These are phyloP conservation scores for Rhimphoctona megacephalus DNA, from an alignment of 2,888 invertebrate genomes.

Conservation along the genomic window DNA sequence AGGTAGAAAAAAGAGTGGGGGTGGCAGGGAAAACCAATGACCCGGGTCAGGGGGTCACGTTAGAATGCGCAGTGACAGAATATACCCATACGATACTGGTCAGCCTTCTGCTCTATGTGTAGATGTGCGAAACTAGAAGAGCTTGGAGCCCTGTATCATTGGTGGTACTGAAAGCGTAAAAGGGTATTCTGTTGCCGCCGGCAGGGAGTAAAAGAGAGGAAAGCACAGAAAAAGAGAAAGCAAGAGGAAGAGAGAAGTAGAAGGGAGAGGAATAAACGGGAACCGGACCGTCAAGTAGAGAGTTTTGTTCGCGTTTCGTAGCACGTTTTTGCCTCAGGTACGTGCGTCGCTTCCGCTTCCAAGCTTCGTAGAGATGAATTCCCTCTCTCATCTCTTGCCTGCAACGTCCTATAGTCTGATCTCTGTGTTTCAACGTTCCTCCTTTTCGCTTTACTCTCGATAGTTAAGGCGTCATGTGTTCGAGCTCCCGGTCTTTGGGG, in stretches of 20 bases:
- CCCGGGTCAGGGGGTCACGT: constrained; percentile 55
- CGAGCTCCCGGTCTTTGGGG: constrained; percentile 51
- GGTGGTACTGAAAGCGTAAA: constrained; percentile 33
- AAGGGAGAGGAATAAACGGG: constrained; percentile 34
- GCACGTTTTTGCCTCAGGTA: constrained; percentile 71
- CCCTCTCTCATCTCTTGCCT: constrained; percentile 22
- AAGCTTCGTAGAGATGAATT: constrained; percentile 55
- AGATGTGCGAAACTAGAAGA: constrained; percentile 44
- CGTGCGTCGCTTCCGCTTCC: constrained; percentile 68
- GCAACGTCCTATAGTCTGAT: constrained; percentile 20
- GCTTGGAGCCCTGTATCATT: constrained; percentile 17
- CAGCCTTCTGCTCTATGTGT: constrained; percentile 22
- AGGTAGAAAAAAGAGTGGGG: constrained; percentile 11
- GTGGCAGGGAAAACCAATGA: constrained; percentile 15
- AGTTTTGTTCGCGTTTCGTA: constrained; percentile 68
- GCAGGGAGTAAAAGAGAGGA: constrained; percentile 31
- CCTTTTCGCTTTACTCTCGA: constrained; percentile 21
- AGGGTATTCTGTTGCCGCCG: constrained; percentile 34
- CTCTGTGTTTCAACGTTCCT: constrained; percentile 17
- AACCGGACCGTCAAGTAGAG: constrained; percentile 36
- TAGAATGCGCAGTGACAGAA: constrained; percentile 44
- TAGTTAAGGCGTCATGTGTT: constrained; percentile 65
- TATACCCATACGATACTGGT: constrained; percentile 36
- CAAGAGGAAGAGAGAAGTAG: constrained; percentile 2
- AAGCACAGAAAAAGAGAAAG: constrained; percentile 15